Evolutionary conservation across 2,797 vertebrate species (phyloP).

Genomic region (Erithacus rubecula): DNA sequence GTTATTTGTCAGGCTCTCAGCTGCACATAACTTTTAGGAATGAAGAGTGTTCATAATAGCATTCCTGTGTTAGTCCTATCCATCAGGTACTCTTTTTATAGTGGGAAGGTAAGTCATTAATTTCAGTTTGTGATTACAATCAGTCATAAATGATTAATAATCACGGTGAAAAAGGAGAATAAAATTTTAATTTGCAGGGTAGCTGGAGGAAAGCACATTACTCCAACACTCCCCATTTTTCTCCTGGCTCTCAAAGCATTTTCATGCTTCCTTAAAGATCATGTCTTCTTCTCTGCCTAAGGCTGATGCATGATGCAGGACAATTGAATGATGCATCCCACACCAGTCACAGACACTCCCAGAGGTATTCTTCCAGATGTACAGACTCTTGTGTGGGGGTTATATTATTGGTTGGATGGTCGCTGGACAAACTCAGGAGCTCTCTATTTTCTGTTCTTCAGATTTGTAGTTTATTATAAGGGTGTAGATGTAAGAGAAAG

Average conservation of each 20-base stretch:
- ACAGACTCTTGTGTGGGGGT: rapidly evolving
- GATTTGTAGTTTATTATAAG: too few species aligned
- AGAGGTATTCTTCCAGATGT: background rate
- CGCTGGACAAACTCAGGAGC: too few species aligned
- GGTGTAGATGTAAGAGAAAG: too few species aligned
- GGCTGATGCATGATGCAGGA: background rate
- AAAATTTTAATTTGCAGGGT: background rate
- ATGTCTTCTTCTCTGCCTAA: background rate
- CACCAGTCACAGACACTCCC: background rate
- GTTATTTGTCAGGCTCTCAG: background rate
- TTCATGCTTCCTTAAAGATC: background rate
- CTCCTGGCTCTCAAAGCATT: background rate
- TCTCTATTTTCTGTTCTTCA: too few species aligned
- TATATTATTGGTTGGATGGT: too few species aligned
- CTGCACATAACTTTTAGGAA: background rate
- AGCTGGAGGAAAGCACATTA: background rate
- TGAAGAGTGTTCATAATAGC: background rate
- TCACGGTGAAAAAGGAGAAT: background rate
- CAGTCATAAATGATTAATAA: background rate
- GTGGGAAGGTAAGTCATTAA: background rate
- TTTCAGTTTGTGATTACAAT: background rate
- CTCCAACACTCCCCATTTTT: background rate
- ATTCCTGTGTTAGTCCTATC: background rate
- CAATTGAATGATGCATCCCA: rapidly evolving
- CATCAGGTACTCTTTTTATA: background rate